phyloP scores from a whole-genome alignment of 2,113 vertebrate species.

The Plestiodon gilberti region DNA sequence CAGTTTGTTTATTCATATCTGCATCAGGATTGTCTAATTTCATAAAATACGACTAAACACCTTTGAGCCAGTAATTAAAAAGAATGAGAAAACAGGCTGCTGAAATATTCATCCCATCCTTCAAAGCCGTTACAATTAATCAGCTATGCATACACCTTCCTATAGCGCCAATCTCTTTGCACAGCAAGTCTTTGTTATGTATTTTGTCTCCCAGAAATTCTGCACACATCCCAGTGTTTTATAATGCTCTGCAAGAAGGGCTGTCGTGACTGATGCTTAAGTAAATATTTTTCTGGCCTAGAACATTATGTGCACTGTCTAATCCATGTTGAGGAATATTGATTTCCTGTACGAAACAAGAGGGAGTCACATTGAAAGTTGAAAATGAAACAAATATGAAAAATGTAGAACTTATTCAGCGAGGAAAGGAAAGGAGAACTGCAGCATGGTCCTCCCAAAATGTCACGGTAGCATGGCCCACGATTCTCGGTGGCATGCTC shows the following conservation, averaged over 20 bases:
- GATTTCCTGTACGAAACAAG: conserved; percentile 30
- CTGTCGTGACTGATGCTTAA: neutral
- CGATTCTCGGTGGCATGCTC: no score
- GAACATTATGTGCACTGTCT: conserved; percentile 25
- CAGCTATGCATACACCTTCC: conserved; percentile 13
- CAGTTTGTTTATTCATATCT: neutral
- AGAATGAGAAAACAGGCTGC: neutral
- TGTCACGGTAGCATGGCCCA: neutral
- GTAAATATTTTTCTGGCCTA: conserved; percentile 38
- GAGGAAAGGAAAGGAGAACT: neutral
- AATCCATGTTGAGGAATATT: conserved; percentile 30
- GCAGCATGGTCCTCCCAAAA: neutral
- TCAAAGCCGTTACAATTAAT: conserved; percentile 1
- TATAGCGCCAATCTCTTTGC: neutral
- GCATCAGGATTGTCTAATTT: neutral
- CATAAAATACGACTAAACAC: conserved; percentile 6
- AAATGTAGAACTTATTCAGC: neutral
- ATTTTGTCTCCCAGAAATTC: conserved; percentile 9
- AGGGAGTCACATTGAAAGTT: conserved; percentile 19
- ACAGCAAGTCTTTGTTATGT: conserved; percentile 1
- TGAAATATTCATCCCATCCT: conserved; percentile 19
- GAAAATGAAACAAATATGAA: neutral
- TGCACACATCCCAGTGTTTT: neutral
- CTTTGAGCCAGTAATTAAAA: neutral
- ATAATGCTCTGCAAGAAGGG: conserved; percentile 11